These are phyloP conservation scores for Sceloporus tristichus DNA, from an alignment of 2,113 vertebrate species.

Conservation along the genomic window DNA sequence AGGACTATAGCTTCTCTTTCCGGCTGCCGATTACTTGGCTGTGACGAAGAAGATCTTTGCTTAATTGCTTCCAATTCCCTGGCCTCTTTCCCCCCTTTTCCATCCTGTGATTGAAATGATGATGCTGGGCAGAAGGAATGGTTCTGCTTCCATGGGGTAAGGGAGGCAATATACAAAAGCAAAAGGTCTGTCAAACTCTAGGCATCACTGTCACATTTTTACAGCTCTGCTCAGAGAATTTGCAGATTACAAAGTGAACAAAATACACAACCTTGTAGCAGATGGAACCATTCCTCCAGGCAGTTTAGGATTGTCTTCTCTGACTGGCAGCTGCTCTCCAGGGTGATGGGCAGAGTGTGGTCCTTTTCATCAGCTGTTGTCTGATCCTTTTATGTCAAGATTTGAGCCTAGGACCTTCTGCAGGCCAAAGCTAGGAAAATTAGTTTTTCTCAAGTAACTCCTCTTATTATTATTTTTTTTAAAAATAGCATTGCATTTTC, in stretches of 20 bases:
- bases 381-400: neutral
- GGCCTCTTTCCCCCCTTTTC: neutral
- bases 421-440: too few relatives aligned
- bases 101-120: neutral
- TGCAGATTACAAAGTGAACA: neutral
- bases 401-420: neutral
- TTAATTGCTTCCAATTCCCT: slow-evolving; percentile 29
- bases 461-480: too few relatives aligned
- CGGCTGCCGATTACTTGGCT: neutral
- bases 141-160: neutral
- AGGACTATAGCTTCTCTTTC: neutral
- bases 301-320: neutral
- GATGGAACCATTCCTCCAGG: neutral
- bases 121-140: neutral
- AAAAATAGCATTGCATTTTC: too few relatives aligned
- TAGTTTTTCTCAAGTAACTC: too few relatives aligned
- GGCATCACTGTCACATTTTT: neutral
- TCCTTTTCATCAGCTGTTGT: neutral
- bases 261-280: neutral
- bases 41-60: neutral
- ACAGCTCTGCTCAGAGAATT: neutral
- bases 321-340: neutral
- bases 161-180: neutral
- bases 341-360: neutral
- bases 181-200: neutral